Base-by-base conservation (phyloP, 2,888 invertebrate genomes). In the Lacanobia wlatinum region DNA sequence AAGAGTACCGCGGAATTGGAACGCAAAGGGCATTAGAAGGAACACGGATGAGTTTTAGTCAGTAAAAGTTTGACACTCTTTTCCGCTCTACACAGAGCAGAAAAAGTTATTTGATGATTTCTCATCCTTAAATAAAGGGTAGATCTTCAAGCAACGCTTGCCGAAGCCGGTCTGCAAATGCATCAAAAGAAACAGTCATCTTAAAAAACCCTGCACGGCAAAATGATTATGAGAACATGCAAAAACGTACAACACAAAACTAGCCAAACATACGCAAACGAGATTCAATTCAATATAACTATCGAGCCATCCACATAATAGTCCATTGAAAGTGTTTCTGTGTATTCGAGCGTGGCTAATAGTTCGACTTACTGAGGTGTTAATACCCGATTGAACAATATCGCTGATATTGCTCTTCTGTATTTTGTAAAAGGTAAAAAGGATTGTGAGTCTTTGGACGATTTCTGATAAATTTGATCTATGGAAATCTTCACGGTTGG, bases 351-450 rank as follows among this genome's bases (percentile, higher is more conserved):
- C 18, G 50, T 46, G 8, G 38, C 50, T 76, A 78, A 79, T n/a
- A 65, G 58, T 38, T 38, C 74, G 56, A 80, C 66, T 73, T 73
- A 65, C 74, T 40, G 63, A 73, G 48, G 73, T 76, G 73, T 53
- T 79, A 79, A 76, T 79, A 40, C 58, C 10, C 79, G 73, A 62
- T 62, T 78, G 71, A 78, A 62, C 73, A 78, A 62, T 75, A 58
- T 28, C 40, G 38, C 43, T 40, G 56, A 52, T 58, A 72, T 34
- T 28, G n/a, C 48, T 52, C 18, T 56, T 56, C 18, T 23, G 14
- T 70, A 70, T 74, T 70, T 55, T 38, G 34, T 50, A 56, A 28
- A 6, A 46, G 38, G 10, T 34, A 59, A 68, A 52, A 28, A 46
- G 12, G 0, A 48, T 50, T 38, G 2, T 46, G 53, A 18, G 58